Percentiles rank a stretch among this genome's conserved stretches.
phyloP scores from a whole-genome alignment of 2,113 vertebrate genomes.

The Syngnathus typhle region DNA sequence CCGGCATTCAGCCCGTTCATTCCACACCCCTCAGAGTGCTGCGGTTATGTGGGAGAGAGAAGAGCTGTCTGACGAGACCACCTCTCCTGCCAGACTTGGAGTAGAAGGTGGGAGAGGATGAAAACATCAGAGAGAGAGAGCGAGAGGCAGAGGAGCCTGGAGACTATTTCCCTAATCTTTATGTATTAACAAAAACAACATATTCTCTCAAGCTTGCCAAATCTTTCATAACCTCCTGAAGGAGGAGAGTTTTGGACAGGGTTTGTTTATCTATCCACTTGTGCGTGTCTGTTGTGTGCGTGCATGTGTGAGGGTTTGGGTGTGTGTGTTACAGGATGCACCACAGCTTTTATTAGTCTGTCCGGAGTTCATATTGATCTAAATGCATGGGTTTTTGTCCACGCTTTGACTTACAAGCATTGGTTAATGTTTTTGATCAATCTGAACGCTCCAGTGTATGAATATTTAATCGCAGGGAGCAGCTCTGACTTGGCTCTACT shows the following conservation, averaged over 20 bases:
- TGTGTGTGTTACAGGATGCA: slow-evolving; percentile 17
- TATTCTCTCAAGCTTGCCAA: slow-evolving; percentile 67
- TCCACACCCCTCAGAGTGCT: slow-evolving; percentile 57
- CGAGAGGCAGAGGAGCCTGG: slow-evolving; percentile 37
- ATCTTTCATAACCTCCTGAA: slow-evolving; percentile 60
- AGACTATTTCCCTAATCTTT: slow-evolving; percentile 69
- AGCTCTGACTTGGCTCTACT: slow-evolving; percentile 21
- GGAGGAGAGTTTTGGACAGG: slow-evolving; percentile 57
- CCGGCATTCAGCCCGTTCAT: slow-evolving; percentile 54
- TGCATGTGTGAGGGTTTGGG: slow-evolving; percentile 14
- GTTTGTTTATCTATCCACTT: slow-evolving; percentile 62
- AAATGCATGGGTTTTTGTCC: slow-evolving; percentile 55
- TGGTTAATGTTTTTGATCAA: slow-evolving; percentile 88
- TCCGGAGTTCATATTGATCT: slow-evolving; percentile 23
- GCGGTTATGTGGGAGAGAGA: slow-evolving; percentile 58
- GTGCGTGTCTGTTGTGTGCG: slow-evolving; percentile 16
- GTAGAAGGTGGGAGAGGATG: slow-evolving; percentile 53
- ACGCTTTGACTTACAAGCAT: slow-evolving; percentile 78
- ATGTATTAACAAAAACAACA: slow-evolving; percentile 73
- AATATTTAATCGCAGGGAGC: slow-evolving; percentile 83
- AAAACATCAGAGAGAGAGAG: slow-evolving; percentile 37
- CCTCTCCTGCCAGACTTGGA: slow-evolving; percentile 62
- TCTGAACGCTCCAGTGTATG: slow-evolving; percentile 85
- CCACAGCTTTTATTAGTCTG: slow-evolving; percentile 31
- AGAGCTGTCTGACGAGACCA: slow-evolving; percentile 67